phyloP scores from a whole-genome alignment of 1,140 invertebrate species.

The Paraescarpia echinospica region DNA sequence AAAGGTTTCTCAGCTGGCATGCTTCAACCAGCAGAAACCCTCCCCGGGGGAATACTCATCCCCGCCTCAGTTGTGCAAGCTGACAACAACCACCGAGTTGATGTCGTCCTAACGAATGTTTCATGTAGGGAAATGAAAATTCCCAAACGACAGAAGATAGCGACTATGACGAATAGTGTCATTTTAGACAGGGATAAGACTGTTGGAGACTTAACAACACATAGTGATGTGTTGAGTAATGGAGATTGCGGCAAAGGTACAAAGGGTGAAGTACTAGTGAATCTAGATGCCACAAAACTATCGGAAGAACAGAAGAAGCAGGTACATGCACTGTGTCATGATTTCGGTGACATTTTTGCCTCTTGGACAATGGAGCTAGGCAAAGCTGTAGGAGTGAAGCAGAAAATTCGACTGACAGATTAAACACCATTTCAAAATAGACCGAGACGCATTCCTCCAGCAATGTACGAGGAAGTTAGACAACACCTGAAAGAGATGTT shows the following conservation, averaged over 20 bases:
- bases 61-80: background rate
- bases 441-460: constrained; percentile 6
- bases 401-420: background rate
- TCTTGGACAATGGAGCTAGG: background rate
- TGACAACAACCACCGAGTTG: background rate
- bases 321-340: background rate
- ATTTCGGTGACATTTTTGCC: background rate
- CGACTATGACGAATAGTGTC: background rate
- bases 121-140: background rate
- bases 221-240: too few species aligned
- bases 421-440: constrained; percentile 15
- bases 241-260: background rate
- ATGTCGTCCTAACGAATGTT: background rate
- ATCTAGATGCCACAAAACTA: background rate
- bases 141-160: background rate
- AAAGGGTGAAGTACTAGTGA: background rate
- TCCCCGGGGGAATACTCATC: background rate
- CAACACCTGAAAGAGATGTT: constrained; percentile 16
- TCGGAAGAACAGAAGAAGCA: background rate
- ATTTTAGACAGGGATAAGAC: background rate
- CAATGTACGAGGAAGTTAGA: constrained; percentile 15
- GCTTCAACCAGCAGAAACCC: background rate
- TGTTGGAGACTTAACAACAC: background rate
- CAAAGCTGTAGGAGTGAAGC: background rate
- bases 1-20: background rate